Evolutionary conservation across 2,888 invertebrate genomes (phyloP).

Genomic region (Athalia cordata): DNA sequence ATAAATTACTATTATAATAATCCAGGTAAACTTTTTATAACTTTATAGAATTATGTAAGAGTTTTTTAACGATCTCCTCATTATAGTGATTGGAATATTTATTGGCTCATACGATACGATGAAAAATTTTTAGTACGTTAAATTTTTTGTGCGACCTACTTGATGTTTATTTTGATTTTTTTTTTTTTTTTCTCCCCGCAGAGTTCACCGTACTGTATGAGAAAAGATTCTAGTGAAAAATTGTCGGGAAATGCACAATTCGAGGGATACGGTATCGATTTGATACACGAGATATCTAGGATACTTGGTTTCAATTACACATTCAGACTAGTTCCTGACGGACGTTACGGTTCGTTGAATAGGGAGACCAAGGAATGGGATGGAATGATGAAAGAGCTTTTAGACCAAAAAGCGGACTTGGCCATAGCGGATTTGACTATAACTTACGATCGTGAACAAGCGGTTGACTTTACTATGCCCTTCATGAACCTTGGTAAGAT

Average conservation of each 20-base stretch:
- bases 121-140: background rate
- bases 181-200: conserved; percentile 72
- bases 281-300: conserved; percentile 93
- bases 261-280: conserved; percentile 96
- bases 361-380: conserved; percentile 92
- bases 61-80: too few relatives aligned
- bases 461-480: conserved; percentile 87
- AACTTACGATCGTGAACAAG: conserved; percentile 94
- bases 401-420: conserved; percentile 94
- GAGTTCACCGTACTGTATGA: conserved; percentile 98
- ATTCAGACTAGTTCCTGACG: conserved; percentile 89
- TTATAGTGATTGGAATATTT: too few relatives aligned
- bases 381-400: conserved; percentile 90
- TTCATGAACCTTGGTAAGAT: conserved; percentile 93
- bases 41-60: too few relatives aligned
- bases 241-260: conserved; percentile 93
- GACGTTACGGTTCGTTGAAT: conserved; percentile 88
- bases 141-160: background rate
- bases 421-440: conserved; percentile 98
- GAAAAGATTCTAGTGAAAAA: conserved; percentile 89
- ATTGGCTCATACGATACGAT: background rate
- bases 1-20: too few relatives aligned
- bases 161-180: conserved; percentile 4
- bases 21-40: too few relatives aligned
- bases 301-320: conserved; percentile 92